Evolutionary conservation across 2,888 invertebrate genomes (phyloP), one percentile per base, ranked within the genome.

Genomic region (Pheosia tremula): DNA sequence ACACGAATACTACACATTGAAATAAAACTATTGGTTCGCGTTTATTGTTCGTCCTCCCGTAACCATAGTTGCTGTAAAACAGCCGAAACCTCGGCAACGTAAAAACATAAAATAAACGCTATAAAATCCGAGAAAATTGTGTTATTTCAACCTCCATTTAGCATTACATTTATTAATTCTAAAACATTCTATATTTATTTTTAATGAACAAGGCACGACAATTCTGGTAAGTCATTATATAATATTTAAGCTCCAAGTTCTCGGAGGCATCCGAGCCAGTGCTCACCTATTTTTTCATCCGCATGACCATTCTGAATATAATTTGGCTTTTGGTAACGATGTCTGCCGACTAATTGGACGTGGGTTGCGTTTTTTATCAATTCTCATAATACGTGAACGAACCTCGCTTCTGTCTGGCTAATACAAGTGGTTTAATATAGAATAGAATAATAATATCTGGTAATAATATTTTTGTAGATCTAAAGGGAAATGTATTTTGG

Each of bases 321-420:
- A 71, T 74, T 75, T 72, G 66, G 67, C 59, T 67, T 69, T 65
- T 57, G 68, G 62, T 74, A 77, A 75, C 73, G 67, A 75, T 63
- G 69, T 74, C 69, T 76, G 70, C 70, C 61, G 61, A 58, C 66
- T 80, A 79, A 80, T 80, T 78, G 75, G 75, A 71, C 71, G 78
- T 81, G 74, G 80, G 79, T 63, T 56, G 74, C 11, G 57, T 76
- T 79, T 77, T 75, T 56, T 56, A 56, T 36, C 45, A 56, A 56
- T 45, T 13, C 36, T 56, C 56, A 36, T 45, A 36, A 45, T 45
- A 56, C 56, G 56, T 45, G 56, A 39, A 39, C 39, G 11, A 24
- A 24, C 24, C 55, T 36, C 39, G 39, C 55, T n/a, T 39, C 55
- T 45, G 56, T 56, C 43, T 45, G 56, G 39, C 56, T 56, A 41